These are phyloP conservation scores for Forbesichthys papilliferus DNA, from an alignment of 2,113 vertebrate genomes.

Conservation along the genomic window DNA sequence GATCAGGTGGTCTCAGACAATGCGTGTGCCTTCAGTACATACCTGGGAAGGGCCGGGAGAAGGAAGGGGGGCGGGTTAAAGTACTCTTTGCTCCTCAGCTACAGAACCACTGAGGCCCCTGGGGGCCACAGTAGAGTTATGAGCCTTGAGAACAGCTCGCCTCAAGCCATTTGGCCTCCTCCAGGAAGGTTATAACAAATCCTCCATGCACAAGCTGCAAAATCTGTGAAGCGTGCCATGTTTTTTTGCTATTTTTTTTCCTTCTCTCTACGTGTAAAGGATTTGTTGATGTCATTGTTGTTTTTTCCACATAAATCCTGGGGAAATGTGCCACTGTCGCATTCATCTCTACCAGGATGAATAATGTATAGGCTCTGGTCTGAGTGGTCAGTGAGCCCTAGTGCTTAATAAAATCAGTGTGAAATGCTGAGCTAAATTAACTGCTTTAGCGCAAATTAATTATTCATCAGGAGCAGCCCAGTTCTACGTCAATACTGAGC, in stretches of 20 bases:
- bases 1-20: too few relatives aligned
- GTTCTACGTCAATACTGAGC: conserved; percentile 58
- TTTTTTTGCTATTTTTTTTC: conserved; percentile 19
- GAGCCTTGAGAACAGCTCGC: conserved; percentile 49
- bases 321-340: conserved; percentile 49
- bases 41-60: too few relatives aligned
- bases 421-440: conserved; percentile 70
- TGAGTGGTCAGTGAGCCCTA: conserved; percentile 50
- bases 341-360: conserved; percentile 62
- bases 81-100: conserved; percentile 19
- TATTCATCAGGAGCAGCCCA: conserved; percentile 69
- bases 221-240: conserved; percentile 44
- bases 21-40: too few relatives aligned
- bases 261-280: conserved; percentile 42
- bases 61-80: not conserved
- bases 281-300: conserved; percentile 58
- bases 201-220: conserved; percentile 28
- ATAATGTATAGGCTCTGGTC: conserved; percentile 70
- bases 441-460: conserved; percentile 70
- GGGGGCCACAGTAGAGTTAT: conserved; percentile 46
- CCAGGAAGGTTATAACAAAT: conserved; percentile 60
- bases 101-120: conserved; percentile 29
- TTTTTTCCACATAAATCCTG: conserved; percentile 59
- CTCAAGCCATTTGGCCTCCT: conserved; percentile 55
- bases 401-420: conserved; percentile 69